phyloP scores from a whole-genome alignment of 35 echinoderm and acorn worm species.

The Heliocidaris tuberculata region DNA sequence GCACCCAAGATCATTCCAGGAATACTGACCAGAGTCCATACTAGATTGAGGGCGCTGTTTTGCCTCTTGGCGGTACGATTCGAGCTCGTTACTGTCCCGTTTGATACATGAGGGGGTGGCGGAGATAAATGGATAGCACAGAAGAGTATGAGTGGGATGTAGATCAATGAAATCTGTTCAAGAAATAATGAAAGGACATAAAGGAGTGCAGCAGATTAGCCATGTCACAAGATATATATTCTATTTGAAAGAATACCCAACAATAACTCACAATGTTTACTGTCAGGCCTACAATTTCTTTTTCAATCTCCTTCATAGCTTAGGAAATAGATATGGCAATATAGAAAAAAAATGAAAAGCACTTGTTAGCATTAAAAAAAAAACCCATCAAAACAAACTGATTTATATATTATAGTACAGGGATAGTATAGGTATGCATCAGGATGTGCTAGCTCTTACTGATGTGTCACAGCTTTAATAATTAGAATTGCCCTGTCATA shows the following conservation, averaged over 20 bases:
- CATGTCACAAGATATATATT: not conserved
- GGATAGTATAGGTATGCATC: no score
- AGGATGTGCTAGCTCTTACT: no score
- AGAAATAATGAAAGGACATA: not conserved
- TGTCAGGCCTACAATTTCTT: not conserved
- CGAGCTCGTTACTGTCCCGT: constrained; percentile 13
- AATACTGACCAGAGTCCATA: constrained; percentile 31
- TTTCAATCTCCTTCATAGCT: not conserved
- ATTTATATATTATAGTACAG: no score
- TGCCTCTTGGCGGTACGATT: constrained; percentile 4
- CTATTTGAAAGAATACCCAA: not conserved
- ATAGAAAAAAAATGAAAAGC: no score
- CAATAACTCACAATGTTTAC: not conserved
- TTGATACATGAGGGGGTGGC: constrained; percentile 27
- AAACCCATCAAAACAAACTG: no score
- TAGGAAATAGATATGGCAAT: no score
- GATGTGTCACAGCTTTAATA: no score
- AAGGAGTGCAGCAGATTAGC: not conserved
- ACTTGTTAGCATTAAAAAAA: no score
- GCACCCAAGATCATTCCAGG: not conserved
- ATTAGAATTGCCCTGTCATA: no score
- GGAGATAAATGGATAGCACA: constrained; percentile 34
- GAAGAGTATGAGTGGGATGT: constrained; percentile 29
- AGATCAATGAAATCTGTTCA: not conserved
- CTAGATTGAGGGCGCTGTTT: not conserved